These are phyloP conservation scores for Casuarius casuarius DNA, from an alignment of 2,113 vertebrate species.

Conservation along the genomic window DNA sequence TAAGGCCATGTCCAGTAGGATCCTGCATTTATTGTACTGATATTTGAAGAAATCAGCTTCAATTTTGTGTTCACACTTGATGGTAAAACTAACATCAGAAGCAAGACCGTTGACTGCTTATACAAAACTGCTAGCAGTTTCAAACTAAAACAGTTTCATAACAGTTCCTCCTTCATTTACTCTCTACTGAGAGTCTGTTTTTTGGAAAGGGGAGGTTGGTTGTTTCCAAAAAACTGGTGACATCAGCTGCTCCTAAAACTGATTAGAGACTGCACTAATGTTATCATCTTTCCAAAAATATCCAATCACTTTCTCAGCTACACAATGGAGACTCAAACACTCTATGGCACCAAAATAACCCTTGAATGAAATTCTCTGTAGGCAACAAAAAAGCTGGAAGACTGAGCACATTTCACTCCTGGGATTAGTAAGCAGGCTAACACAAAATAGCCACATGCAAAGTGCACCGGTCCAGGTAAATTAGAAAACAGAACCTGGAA, in stretches of 20 bases:
- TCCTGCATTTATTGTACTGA: not conserved
- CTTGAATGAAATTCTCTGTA: not conserved
- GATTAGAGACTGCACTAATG: not conserved
- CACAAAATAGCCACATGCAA: not conserved
- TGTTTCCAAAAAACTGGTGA: not conserved
- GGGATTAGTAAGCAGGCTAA: not conserved
- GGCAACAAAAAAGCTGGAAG: not conserved
- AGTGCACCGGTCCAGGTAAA: not conserved
- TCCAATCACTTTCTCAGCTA: not conserved
- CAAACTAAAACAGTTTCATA: not conserved
- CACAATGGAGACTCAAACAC: not conserved
- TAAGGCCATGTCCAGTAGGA: not conserved
- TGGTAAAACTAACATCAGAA: not conserved
- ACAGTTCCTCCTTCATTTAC: not conserved
- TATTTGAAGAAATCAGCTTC: not conserved
- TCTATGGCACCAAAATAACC: not conserved
- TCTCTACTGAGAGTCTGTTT: not conserved
- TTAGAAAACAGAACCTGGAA: not conserved
- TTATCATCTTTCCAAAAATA: not conserved
- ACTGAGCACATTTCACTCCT: not conserved
- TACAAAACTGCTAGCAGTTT: not conserved
- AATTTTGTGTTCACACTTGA: not conserved
- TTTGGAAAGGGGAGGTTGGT: not conserved
- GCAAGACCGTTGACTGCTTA: not conserved
- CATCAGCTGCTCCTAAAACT: not conserved